These are phyloP conservation scores for Penelope pileata DNA, from an alignment of 2,113 vertebrate species.

Conservation along the genomic window DNA sequence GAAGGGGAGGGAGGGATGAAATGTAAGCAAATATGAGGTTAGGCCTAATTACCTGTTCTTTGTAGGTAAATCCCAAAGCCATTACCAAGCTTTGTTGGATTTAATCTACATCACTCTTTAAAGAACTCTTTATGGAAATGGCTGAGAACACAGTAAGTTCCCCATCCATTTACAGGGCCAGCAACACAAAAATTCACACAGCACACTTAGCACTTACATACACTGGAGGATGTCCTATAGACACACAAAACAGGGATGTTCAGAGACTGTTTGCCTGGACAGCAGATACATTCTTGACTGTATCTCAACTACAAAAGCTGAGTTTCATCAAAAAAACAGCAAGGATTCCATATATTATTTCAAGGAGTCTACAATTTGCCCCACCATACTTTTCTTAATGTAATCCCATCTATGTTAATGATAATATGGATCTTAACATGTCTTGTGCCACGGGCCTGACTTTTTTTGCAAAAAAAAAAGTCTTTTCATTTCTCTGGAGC, in stretches of 20 bases:
- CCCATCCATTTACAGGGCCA: background rate
- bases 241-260: fast-evolving
- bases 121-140: background rate
- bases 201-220: background rate
- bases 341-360: background rate
- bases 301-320: background rate
- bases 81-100: background rate
- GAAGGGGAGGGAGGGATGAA: too few relatives aligned
- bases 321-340: background rate
- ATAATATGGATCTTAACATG: background rate
- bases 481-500: background rate
- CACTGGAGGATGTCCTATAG: fast-evolving
- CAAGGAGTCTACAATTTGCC: background rate
- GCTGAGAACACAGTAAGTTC: background rate
- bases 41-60: background rate
- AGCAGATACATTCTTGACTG: background rate
- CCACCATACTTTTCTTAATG: background rate
- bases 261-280: background rate
- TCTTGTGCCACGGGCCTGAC: background rate
- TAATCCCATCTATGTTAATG: background rate
- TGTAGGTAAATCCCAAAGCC: background rate
- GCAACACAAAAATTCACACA: background rate
- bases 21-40: fast-evolving
- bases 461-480: constrained; percentile 1
- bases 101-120: background rate